Conservation (phyloP, 2,888 invertebrate species). For the Folsomia candida region DNA sequence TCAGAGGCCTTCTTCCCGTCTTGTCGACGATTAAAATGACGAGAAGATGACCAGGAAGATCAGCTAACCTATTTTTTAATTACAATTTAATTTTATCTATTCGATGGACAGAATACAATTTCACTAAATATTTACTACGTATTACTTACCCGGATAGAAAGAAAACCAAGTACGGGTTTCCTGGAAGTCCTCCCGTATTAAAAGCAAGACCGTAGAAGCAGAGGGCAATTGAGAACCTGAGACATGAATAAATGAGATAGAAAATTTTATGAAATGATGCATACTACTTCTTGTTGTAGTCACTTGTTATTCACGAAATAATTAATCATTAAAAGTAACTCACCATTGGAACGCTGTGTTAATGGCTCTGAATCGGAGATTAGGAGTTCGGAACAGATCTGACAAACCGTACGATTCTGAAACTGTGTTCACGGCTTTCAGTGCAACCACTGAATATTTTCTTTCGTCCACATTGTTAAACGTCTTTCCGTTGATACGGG, state of each 20-base stretch:
- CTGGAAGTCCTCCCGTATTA: constrained; percentile 73
- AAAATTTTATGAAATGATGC: no score
- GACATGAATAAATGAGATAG: no score
- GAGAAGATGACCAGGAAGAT: constrained; percentile 74
- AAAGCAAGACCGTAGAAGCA: constrained; percentile 81
- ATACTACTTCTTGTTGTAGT: no score
- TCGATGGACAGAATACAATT: no score
- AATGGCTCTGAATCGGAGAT: constrained; percentile 72
- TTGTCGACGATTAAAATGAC: constrained; percentile 72
- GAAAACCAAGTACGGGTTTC: constrained; percentile 77
- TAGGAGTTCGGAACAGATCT: constrained; percentile 76
- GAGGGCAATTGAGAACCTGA: constrained; percentile 55
- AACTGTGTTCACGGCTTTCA: not conserved
- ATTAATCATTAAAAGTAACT: no score
- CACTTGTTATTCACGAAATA: no score
- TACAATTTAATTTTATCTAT: no score
- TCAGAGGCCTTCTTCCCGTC: constrained; percentile 71
- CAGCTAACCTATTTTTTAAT: no score
- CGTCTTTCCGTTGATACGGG: constrained; percentile 67
- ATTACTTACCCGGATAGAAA: constrained; percentile 77
- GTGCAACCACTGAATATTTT: constrained; percentile 20
- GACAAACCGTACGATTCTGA: constrained; percentile 60
- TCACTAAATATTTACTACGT: no score
- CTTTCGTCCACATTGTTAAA: constrained; percentile 34
- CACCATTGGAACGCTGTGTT: constrained; percentile 84